phyloP scores from a whole-genome alignment of 2,797 vertebrate genomes.

The Dicrostonyx torquatus region DNA sequence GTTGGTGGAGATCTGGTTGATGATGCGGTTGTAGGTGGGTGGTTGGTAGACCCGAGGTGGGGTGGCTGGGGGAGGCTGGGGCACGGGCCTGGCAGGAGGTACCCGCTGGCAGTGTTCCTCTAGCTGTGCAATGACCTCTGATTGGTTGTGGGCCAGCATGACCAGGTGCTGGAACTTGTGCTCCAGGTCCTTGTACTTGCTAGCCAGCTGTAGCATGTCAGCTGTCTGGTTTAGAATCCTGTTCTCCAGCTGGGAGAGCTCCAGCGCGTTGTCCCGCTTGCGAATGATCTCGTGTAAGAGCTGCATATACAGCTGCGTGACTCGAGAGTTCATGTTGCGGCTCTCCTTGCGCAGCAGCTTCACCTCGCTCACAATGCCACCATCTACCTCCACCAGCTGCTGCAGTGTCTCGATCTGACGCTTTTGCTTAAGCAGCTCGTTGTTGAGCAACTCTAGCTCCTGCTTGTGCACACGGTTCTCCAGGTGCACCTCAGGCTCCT shows the following conservation, averaged over 20 bases:
- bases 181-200: slow-evolving; percentile 97
- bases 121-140: slow-evolving; percentile 92
- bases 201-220: slow-evolving; percentile 95
- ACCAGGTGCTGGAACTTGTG: slow-evolving; percentile 98
- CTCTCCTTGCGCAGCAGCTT: slow-evolving; percentile 98
- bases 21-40: slow-evolving; percentile 90
- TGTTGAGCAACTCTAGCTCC: slow-evolving; percentile 95
- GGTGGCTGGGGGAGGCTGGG: slow-evolving; percentile 87
- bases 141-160: slow-evolving; percentile 95
- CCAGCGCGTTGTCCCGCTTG: slow-evolving; percentile 97
- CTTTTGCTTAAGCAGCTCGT: slow-evolving; percentile 97
- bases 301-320: slow-evolving; percentile 99
- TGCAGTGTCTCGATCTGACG: slow-evolving; percentile 97
- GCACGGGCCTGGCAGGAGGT: slow-evolving; percentile 83
- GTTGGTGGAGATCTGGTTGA: slow-evolving; percentile 95
- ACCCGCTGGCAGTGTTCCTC: slow-evolving; percentile 95
- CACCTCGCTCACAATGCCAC: slow-evolving; percentile 98
- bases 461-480: slow-evolving; percentile 96
- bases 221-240: slow-evolving; percentile 98
- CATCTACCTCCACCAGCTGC: slow-evolving; percentile 98
- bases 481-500: slow-evolving; percentile 93
- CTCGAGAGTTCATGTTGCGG: slow-evolving; percentile 98
- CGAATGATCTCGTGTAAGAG: slow-evolving; percentile 98
- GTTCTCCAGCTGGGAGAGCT: slow-evolving; percentile 97
- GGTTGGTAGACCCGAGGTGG: slow-evolving; percentile 91